Evolutionary conservation across 2,113 vertebrate genomes (phyloP).

Genomic region (Notarius quadriscutis): DNA sequence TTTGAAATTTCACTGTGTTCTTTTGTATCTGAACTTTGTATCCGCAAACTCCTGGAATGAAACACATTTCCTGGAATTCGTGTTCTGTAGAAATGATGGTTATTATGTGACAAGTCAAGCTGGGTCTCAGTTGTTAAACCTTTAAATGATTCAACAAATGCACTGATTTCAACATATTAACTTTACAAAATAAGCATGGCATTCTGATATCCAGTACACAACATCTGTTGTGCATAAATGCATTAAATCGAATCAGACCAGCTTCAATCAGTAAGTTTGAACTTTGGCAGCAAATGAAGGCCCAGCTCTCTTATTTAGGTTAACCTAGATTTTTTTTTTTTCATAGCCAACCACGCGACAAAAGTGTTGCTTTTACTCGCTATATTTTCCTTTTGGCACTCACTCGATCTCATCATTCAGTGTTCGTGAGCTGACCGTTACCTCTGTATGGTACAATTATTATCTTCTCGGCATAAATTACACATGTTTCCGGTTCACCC

Average conservation of each 20-base stretch:
- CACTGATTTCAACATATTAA: neutral
- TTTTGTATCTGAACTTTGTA: neutral
- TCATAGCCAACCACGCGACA: neutral
- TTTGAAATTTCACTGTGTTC: neutral
- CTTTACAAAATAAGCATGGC: neutral
- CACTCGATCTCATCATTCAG: neutral
- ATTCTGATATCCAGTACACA: neutral
- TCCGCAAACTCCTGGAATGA: neutral
- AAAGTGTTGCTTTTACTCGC: neutral
- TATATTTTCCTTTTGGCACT: neutral
- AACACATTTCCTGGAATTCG: neutral
- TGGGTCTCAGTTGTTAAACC: neutral
- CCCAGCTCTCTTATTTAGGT: neutral
- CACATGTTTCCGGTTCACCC: constrained; percentile 31
- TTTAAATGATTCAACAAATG: neutral
- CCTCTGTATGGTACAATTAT: neutral
- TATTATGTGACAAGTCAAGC: constrained; percentile 7
- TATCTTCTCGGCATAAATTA: neutral
- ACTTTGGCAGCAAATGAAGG: neutral
- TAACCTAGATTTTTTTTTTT: neutral
- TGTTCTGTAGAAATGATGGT: neutral
- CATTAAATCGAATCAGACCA: too few species aligned
- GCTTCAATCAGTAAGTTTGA: too few species aligned
- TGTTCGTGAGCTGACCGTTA: neutral
- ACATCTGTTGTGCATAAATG: neutral